Evolutionary conservation across 1,140 invertebrate genomes (phyloP).

Genomic region (Bombus pyrosoma): DNA sequence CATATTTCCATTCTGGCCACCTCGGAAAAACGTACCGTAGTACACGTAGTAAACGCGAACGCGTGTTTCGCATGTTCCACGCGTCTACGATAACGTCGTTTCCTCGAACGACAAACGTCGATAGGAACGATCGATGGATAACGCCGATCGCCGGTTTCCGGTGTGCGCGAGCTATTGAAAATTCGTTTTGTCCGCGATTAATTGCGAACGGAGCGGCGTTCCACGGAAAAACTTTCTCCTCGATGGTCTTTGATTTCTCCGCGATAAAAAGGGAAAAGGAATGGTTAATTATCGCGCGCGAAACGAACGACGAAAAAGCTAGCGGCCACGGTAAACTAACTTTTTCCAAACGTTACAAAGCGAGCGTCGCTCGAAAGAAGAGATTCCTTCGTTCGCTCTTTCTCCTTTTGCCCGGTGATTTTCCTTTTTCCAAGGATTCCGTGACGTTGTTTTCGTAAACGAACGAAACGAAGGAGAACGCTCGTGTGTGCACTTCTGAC

Average conservation of each 20-base stretch:
- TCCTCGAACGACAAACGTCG: neutral
- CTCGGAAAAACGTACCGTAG: no score
- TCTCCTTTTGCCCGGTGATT: no score
- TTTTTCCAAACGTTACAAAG: neutral
- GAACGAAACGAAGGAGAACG: constrained; percentile 2
- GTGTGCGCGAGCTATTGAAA: neutral
- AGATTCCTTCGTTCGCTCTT: neutral
- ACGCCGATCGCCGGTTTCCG: neutral
- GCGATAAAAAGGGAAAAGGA: constrained; percentile 13
- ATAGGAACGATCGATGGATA: neutral
- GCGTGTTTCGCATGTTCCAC: no score
- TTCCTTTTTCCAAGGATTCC: neutral
- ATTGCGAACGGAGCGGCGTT: neutral
- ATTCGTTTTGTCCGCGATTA: neutral
- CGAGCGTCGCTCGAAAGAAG: neutral
- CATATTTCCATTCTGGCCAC: neutral
- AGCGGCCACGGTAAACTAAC: neutral
- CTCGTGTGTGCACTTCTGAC: neutral
- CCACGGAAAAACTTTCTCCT: constrained; percentile 13
- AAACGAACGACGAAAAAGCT: constrained; percentile 8
- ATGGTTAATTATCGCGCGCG: constrained; percentile 19
- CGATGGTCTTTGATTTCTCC: neutral
- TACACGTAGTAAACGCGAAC: no score
- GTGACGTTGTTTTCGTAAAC: constrained; percentile 1
- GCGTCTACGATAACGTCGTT: neutral